A percentile compares a stretch with the other conserved stretches of the same genome.
phyloP scores from a whole-genome alignment of 2,888 invertebrate species.

The Anorthoa munda region DNA sequence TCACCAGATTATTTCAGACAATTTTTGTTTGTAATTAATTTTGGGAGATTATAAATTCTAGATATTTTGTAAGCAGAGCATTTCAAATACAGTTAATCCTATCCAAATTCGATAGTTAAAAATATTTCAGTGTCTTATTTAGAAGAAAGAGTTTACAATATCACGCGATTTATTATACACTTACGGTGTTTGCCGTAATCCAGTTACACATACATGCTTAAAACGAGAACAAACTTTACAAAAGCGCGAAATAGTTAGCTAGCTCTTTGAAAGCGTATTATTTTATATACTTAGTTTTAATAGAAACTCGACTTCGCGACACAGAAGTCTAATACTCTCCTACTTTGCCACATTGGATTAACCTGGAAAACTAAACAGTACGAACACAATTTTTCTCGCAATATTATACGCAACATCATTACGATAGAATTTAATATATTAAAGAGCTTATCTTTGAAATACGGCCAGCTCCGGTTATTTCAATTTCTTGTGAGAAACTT shows the following conservation, averaged over 20 bases:
- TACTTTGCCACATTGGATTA: background rate
- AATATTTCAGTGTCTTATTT: too few relatives aligned
- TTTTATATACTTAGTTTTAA: background rate
- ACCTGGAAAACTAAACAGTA: background rate
- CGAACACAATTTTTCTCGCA: background rate
- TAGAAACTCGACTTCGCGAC: background rate
- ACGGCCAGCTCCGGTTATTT: slow-evolving; percentile 36
- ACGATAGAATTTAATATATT: slow-evolving; percentile 32
- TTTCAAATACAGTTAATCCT: too few relatives aligned
- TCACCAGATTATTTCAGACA: too few relatives aligned
- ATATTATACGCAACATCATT: slow-evolving; percentile 7
- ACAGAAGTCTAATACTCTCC: background rate
- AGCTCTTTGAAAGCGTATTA: background rate
- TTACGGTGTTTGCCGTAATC: too few relatives aligned
- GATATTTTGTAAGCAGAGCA: too few relatives aligned
- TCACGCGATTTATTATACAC: too few relatives aligned
- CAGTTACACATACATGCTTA: background rate
- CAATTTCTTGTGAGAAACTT: slow-evolving; percentile 53
- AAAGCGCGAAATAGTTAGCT: background rate
- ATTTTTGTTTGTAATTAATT: too few relatives aligned
- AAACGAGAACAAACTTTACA: background rate
- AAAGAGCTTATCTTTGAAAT: slow-evolving; percentile 40
- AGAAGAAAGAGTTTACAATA: too few relatives aligned
- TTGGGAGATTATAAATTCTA: too few relatives aligned
- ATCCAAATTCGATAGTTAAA: too few relatives aligned